Conservation (phyloP, 1,140 invertebrate genomes). For the Drosophila kikkawai region DNA sequence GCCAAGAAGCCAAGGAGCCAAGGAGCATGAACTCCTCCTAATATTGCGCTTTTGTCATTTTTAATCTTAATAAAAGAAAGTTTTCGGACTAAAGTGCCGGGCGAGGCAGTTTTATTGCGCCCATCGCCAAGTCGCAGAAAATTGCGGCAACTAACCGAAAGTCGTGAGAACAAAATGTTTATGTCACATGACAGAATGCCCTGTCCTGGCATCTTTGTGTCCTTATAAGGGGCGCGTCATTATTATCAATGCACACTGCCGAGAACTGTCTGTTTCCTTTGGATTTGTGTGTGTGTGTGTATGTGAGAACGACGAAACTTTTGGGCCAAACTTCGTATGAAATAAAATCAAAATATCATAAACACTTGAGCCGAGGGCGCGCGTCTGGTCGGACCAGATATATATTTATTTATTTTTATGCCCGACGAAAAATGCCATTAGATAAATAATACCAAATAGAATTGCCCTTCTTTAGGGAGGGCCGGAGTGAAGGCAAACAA, state of each 20-base stretch:
- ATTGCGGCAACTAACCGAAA: constrained; percentile 45
- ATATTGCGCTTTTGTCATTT: constrained; percentile 70
- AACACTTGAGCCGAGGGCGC: constrained; percentile 62
- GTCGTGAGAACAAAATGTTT: constrained; percentile 55
- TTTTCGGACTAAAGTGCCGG: constrained; percentile 49
- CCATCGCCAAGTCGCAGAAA: constrained; percentile 10
- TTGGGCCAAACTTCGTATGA: constrained; percentile 42
- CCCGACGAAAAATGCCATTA: constrained; percentile 62
- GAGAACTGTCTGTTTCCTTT: background rate
- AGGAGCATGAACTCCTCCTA: constrained; percentile 41
- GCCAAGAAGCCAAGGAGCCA: constrained; percentile 37
- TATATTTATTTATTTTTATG: constrained; percentile 56
- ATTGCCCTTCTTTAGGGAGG: constrained; percentile 11
- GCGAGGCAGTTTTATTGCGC: constrained; percentile 66
- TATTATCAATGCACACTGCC: constrained; percentile 64
- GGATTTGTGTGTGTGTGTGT: background rate
- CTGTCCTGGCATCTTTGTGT: constrained; percentile 5
- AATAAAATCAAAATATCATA: constrained; percentile 82
- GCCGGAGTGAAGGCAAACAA: background rate
- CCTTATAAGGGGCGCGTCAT: constrained; percentile 31
- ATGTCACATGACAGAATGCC: constrained; percentile 58
- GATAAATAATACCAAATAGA: constrained; percentile 75
- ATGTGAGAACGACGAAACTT: constrained; percentile 26
- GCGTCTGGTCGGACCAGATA: constrained; percentile 40
- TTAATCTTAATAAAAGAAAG: constrained; percentile 82